A percentile compares a stretch with the other conserved stretches of the same genome.
Conservation (phyloP, 2,797 vertebrate species). For the Melopsittacus undulatus region DNA sequence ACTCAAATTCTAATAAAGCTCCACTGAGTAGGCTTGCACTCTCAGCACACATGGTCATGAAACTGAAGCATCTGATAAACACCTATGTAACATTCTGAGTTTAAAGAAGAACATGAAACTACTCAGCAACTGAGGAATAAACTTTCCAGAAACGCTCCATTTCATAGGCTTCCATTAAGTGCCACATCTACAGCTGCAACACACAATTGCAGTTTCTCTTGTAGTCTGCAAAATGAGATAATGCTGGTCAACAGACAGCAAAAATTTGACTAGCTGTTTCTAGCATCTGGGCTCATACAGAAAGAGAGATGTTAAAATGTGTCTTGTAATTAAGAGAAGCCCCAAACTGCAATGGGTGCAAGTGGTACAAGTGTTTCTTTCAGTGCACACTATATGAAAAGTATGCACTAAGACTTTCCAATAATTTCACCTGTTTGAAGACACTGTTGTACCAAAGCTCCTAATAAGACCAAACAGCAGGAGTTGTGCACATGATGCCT, state of each 20-base stretch:
- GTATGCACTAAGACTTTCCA: background rate
- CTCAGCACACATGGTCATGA: background rate
- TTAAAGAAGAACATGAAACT: background rate
- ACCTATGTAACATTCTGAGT: background rate
- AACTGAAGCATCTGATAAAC: background rate
- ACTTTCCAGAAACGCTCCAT: background rate
- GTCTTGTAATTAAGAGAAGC: background rate
- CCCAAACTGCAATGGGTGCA: background rate
- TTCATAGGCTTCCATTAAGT: background rate
- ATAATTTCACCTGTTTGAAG: background rate
- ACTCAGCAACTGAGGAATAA: background rate
- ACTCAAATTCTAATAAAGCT: background rate
- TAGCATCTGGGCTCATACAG: background rate
- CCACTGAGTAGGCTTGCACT: background rate
- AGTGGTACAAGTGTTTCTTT: background rate
- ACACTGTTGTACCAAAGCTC: background rate
- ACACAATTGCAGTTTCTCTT: background rate
- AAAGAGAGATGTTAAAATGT: background rate
- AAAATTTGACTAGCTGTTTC: background rate
- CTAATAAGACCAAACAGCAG: background rate
- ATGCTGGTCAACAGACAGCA: background rate
- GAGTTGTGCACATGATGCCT: background rate
- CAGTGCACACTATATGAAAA: background rate
- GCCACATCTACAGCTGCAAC: background rate
- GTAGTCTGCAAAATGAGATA: background rate